phyloP scores from a whole-genome alignment of 2,797 vertebrate genomes.

The Melanotaenia trifasciata region DNA sequence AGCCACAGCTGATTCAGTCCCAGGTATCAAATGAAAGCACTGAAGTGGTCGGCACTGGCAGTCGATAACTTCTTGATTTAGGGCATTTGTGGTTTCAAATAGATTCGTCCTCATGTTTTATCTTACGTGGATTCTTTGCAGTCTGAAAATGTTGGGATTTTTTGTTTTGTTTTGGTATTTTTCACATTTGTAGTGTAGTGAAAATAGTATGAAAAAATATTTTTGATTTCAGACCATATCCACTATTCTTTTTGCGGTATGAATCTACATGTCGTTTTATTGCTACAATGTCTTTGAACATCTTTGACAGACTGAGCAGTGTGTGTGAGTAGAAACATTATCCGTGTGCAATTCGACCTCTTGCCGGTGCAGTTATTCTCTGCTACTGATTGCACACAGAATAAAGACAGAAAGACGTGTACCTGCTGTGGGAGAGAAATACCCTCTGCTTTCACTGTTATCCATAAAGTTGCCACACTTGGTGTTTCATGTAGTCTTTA shows the following conservation, averaged over 20 bases:
- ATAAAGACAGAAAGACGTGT: no score
- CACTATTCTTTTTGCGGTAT: not conserved
- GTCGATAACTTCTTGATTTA: conserved; percentile 71
- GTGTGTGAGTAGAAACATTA: not conserved
- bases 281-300: not conserved
- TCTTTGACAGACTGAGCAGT: no score
- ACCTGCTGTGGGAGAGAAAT: no score
- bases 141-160: not conserved
- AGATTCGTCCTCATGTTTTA: conserved; percentile 40
- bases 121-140: conserved; percentile 34
- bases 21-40: conserved; percentile 65
- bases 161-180: not conserved
- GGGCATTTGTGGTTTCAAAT: conserved; percentile 62
- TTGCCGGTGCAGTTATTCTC: not conserved
- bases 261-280: not conserved
- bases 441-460: no score
- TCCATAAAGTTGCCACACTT: not conserved
- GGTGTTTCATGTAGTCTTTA: not conserved
- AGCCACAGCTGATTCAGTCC: conserved; percentile 64
- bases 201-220: not conserved
- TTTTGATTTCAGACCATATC: not conserved
- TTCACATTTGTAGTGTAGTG: not conserved
- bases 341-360: not conserved
- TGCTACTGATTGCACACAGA: no score
- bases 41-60: conserved; percentile 56